These are phyloP conservation scores for Hybos culiciformis DNA, from an alignment of 2,888 invertebrate species.

Conservation along the genomic window DNA sequence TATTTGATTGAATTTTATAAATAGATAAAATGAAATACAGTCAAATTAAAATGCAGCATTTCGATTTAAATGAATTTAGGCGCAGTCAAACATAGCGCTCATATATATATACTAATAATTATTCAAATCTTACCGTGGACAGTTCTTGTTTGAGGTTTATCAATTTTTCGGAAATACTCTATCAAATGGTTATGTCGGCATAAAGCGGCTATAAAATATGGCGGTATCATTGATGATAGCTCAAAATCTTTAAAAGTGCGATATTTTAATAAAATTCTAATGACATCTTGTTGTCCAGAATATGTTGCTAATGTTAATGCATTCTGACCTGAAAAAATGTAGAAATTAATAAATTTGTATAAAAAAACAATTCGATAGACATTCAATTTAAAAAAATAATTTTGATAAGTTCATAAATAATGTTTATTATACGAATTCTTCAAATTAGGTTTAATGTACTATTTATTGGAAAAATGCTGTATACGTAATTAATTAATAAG, in stretches of 20 bases:
- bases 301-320: conserved; percentile 30
- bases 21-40: no score
- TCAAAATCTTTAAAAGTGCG: conserved; percentile 29
- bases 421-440: no score
- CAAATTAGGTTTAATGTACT: no score
- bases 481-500: no score
- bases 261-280: conserved; percentile 21
- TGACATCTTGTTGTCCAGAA: conserved; percentile 21
- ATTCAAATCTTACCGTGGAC: conserved; percentile 23
- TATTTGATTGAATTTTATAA: no score
- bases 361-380: background rate
- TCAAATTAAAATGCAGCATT: no score
- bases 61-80: no score
- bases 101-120: no score
- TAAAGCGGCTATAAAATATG: conserved; percentile 28
- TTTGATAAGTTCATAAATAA: background rate
- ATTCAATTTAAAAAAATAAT: background rate
- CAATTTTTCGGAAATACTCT: conserved; percentile 18
- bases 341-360: background rate
- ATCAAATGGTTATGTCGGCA: conserved; percentile 21
- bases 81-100: no score
- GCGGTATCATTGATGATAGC: conserved; percentile 28
- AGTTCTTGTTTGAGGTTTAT: conserved; percentile 16
- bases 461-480: no score
- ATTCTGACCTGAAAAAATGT: conserved; percentile 24